These are phyloP conservation scores for Herminia tarsipennalis DNA, from an alignment of 2,888 invertebrate genomes.

Conservation along the genomic window DNA sequence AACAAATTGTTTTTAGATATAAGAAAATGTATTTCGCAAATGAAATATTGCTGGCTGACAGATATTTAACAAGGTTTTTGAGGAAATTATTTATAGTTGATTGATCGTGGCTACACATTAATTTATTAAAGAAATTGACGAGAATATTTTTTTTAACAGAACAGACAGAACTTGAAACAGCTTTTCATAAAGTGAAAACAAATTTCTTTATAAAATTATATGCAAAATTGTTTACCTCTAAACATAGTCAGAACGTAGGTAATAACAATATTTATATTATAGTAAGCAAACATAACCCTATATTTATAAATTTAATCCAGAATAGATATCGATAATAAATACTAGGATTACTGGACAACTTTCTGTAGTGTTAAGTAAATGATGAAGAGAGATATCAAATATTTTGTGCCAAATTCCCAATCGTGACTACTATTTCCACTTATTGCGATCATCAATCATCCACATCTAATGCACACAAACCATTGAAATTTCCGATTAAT, in stretches of 20 bases:
- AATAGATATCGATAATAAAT: too few relatives aligned
- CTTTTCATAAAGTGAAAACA: too few relatives aligned
- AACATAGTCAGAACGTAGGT: too few relatives aligned
- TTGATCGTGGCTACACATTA: slow-evolving; percentile 5
- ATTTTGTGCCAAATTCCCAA: neutral
- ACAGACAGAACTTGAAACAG: too few relatives aligned
- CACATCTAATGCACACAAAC: slow-evolving; percentile 9
- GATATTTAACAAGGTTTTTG: slow-evolving; percentile 22
- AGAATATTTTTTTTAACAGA: too few relatives aligned
- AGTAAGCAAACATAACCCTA: too few relatives aligned
- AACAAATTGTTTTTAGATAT: slow-evolving; percentile 59
- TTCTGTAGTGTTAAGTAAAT: too few relatives aligned
- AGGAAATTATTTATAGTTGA: slow-evolving; percentile 12
- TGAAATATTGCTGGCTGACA: slow-evolving; percentile 34
- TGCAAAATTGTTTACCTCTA: too few relatives aligned
- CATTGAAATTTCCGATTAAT: slow-evolving; percentile 23
- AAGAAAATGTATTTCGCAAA: slow-evolving; percentile 29
- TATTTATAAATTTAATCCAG: too few relatives aligned
- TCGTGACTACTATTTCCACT: slow-evolving; percentile 4
- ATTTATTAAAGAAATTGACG: neutral
- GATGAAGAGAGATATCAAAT: neutral
- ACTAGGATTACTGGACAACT: too few relatives aligned
- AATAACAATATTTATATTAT: too few relatives aligned
- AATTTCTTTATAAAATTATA: too few relatives aligned
- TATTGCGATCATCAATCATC: slow-evolving; percentile 16